A percentile compares a stretch with the other conserved stretches of the same genome.
phyloP scores from a whole-genome alignment of 2,888 invertebrate genomes.

The Drosophila macrospina region DNA sequence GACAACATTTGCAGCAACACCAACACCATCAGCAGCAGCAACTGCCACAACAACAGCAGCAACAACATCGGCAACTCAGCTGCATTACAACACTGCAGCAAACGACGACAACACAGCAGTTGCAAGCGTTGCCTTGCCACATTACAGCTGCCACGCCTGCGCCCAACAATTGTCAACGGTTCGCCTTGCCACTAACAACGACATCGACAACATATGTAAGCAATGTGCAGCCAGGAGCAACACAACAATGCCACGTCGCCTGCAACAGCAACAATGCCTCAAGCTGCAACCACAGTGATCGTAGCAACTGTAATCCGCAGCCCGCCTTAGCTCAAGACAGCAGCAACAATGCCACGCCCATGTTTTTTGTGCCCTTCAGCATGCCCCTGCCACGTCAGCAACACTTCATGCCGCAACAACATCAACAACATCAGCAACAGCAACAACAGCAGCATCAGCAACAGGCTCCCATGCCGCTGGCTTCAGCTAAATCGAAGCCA shows the following conservation, averaged over 20 bases:
- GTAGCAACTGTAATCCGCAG: not conserved
- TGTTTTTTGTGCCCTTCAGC: constrained; percentile 81
- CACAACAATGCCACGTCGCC: constrained; percentile 28
- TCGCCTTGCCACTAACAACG: constrained; percentile 22
- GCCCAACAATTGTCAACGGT: constrained; percentile 38
- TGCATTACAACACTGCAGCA: constrained; percentile 69
- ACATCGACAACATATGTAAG: constrained; percentile 35
- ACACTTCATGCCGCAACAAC: constrained; percentile 7
- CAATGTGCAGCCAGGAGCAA: constrained; percentile 16
- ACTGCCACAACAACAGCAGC: constrained; percentile 9
- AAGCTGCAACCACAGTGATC: constrained; percentile 23
- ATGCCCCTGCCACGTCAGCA: constrained; percentile 53
- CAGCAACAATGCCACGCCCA: constrained; percentile 43
- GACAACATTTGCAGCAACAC: constrained; percentile 52
- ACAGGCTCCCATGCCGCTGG: not conserved
- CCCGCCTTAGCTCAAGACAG: not conserved
- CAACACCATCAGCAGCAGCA: constrained; percentile 53
- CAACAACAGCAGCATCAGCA: constrained; percentile 17
- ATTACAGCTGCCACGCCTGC: constrained; percentile 17
- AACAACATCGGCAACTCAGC: constrained; percentile 44
- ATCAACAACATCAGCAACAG: constrained; percentile 11
- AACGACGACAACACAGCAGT: constrained; percentile 57
- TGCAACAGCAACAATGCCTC: constrained; percentile 29
- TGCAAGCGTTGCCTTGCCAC: constrained; percentile 38
- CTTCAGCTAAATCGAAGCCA: constrained; percentile 19